Evolutionary conservation across 2,113 vertebrate genomes (phyloP).

Genomic region (Tamias sibiricus): DNA sequence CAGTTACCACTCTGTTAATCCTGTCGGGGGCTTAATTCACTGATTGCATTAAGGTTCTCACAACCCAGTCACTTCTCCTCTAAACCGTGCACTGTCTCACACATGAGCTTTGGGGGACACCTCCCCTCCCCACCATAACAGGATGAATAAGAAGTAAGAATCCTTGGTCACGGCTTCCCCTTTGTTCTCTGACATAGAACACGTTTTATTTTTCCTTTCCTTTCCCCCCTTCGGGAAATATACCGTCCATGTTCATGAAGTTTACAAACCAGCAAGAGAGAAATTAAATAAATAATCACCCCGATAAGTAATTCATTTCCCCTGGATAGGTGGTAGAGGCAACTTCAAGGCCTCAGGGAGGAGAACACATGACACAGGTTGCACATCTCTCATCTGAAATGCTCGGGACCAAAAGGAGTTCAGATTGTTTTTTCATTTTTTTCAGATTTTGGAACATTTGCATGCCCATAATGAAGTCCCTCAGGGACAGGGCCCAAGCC

Average conservation of each 20-base stretch:
- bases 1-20: no score
- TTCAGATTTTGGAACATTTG: neutral
- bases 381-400: neutral
- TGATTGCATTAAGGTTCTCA: no score
- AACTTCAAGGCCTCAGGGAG: neutral
- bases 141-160: neutral
- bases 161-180: neutral
- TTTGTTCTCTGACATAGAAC: neutral
- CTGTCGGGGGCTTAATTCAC: no score
- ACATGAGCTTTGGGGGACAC: no score
- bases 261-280: neutral
- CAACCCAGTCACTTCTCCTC: no score
- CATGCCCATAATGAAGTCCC: neutral
- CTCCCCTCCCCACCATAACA: no score
- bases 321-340: neutral
- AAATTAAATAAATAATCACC: neutral
- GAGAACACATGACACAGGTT: neutral
- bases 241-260: neutral
- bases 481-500: neutral
- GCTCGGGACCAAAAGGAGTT: neutral
- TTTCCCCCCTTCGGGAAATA: neutral
- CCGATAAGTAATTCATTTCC: slow-evolving; percentile 7
- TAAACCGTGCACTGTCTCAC: no score
- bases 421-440: neutral
- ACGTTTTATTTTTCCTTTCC: neutral